Base-by-base conservation (phyloP, 2,888 invertebrate species). In the Drosophila longiperda region DNA sequence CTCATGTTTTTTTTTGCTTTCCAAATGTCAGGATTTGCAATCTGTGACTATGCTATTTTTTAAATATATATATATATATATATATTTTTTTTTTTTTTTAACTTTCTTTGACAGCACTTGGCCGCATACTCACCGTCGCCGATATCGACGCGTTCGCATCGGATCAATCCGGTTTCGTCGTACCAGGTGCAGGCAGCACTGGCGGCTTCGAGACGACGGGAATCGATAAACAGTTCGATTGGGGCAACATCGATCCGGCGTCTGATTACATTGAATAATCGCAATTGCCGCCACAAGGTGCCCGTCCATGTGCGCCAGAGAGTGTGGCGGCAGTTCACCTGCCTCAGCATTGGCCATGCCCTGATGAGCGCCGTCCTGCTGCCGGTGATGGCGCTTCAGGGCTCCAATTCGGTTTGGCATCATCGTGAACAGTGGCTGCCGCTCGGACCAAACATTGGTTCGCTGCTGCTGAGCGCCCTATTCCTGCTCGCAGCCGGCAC, bases 191-290 rank as follows among this genome's bases (percentile, higher is more conserved):
- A 93, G 82, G 92, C 92, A 26, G 91, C 92, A 1, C 78, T 93
- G 55, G 91, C 92, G 36, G 91, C 91, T 26, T 92, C 93, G 12
- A 93, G 95, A 5, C 94, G 96, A 3, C 94, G 95, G 20, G 96
- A 96, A 85, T 96, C 96, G 0, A 94, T 95, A 62, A 95, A 95
- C 33, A 96, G 96, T 57, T 96, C 96, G 0, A 95, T 96, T 36
- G 96, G 96, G 1, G 96, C 96, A 0, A 96, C 96, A 1, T 97
- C 97, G 1, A 96, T 97, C 12, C 94, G 96, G 5, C 94, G 96
- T 0, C 94, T 97, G 17, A 94, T 97, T 61, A 95, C 96, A 0
- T 94, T 93, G 38, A 95, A 94, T 57, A 95, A 94, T 61, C 93
- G 94, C 38, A 92, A 90, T 63, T 92, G 92, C 73, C 91, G 93